These are phyloP conservation scores for Henricia sp. DNA, from an alignment of 53 echinoderm and acorn worm genomes.

Conservation along the genomic window DNA sequence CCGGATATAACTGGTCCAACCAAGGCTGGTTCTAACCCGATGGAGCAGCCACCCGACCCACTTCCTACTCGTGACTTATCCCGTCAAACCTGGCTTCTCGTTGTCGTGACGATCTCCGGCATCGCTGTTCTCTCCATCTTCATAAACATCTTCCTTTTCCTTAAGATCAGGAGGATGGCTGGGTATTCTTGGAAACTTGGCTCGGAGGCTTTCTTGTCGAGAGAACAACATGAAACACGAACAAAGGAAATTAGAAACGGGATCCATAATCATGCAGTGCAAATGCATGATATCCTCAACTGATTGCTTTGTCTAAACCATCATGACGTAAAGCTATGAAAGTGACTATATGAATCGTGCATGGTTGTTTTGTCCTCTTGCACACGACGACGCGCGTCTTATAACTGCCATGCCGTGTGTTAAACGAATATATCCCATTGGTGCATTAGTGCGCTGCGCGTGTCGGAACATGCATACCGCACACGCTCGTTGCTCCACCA, in stretches of 20 bases:
- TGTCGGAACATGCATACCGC: no score
- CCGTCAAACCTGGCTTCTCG: neutral
- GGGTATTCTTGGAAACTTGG: neutral
- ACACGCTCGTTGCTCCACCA: no score
- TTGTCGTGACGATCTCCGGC: neutral
- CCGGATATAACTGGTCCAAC: neutral
- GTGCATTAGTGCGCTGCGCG: no score
- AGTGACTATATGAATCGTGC: no score
- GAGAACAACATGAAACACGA: neutral
- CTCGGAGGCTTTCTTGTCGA: slow-evolving; percentile 8
- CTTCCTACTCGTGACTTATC: neutral
- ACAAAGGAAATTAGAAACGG: neutral
- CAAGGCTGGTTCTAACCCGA: neutral
- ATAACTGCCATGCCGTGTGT: no score
- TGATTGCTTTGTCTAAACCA: no score
- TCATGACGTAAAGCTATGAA: no score
- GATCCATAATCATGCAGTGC: neutral
- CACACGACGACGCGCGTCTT: no score
- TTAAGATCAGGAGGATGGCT: neutral
- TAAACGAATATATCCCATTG: no score
- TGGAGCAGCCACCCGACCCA: neutral
- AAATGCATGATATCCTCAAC: no score
- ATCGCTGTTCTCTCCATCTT: neutral
- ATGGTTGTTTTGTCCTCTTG: no score
- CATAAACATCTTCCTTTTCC: neutral